Evolutionary conservation across 2,888 invertebrate genomes (phyloP).

Genomic region (Oeneis ivallda): DNA sequence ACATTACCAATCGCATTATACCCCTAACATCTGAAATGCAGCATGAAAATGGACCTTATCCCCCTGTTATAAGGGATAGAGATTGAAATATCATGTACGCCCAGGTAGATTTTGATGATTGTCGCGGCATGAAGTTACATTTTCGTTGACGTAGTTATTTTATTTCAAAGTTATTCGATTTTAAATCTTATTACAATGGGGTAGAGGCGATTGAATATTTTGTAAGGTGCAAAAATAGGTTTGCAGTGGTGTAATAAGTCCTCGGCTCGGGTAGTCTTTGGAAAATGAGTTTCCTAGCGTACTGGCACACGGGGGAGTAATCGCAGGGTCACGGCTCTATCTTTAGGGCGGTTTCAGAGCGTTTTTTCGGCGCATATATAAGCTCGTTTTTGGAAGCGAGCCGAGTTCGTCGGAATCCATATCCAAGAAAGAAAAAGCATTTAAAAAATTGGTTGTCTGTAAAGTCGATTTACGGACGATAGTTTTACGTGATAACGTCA

Average conservation of each 20-base stretch:
- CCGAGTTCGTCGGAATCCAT: too few relatives aligned
- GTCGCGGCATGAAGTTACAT: constrained; percentile 44
- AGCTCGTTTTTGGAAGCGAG: too few relatives aligned
- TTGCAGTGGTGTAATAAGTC: constrained; percentile 68
- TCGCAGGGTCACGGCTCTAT: not conserved
- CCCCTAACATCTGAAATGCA: not conserved
- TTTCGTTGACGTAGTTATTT: constrained; percentile 16
- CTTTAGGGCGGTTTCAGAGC: not conserved
- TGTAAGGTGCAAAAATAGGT: constrained; percentile 31
- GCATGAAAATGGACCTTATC: constrained; percentile 40
- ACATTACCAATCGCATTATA: constrained; percentile 47
- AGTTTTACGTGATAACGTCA: too few relatives aligned
- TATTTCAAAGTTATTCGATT: constrained; percentile 34
- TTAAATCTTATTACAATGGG: constrained; percentile 39
- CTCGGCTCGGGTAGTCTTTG: constrained; percentile 71
- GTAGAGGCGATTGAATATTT: constrained; percentile 5
- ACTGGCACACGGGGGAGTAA: constrained; percentile 61
- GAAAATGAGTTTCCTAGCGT: constrained; percentile 78
- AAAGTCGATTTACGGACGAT: too few relatives aligned
- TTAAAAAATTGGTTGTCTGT: too few relatives aligned
- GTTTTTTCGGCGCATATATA: too few relatives aligned
- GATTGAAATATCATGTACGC: constrained; percentile 23
- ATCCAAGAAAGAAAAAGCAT: too few relatives aligned
- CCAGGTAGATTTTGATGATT: constrained; percentile 38
- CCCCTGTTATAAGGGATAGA: constrained; percentile 18